phyloP scores from a whole-genome alignment of 2,113 vertebrate species.

The Oreocharis arfaki region DNA sequence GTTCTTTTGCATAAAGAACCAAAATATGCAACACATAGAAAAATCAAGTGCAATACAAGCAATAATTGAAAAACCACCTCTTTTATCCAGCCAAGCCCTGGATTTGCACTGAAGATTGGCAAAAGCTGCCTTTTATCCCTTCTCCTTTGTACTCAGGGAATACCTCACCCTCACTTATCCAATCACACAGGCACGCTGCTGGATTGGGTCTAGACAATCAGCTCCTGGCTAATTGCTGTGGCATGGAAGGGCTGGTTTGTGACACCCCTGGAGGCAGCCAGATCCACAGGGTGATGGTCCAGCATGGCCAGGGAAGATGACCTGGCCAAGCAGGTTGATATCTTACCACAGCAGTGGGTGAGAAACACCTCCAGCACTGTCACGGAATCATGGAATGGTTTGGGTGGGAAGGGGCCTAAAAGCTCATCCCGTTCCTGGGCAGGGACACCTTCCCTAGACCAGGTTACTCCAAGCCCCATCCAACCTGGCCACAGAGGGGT shows the following conservation, averaged over 20 bases:
- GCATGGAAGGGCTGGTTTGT: neutral
- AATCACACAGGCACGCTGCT: neutral
- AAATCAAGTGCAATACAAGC: neutral
- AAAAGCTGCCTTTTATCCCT: neutral
- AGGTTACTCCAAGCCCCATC: neutral
- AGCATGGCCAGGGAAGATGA: accelerated
- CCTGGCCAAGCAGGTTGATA: neutral
- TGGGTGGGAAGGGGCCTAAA: neutral
- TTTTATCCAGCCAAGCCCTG: neutral
- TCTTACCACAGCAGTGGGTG: accelerated
- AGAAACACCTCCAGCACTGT: neutral
- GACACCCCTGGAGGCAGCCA: neutral
- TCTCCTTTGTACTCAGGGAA: neutral
- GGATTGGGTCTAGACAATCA: neutral
- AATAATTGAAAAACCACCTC: neutral
- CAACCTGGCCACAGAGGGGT: neutral
- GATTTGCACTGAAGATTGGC: neutral
- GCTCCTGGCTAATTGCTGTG: neutral
- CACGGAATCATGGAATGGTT: neutral
- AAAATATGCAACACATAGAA: neutral
- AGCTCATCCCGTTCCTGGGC: neutral
- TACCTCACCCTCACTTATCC: neutral
- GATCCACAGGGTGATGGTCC: neutral
- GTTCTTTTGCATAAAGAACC: neutral
- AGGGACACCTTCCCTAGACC: neutral